Evolutionary conservation across 2,888 invertebrate genomes (phyloP), one percentile per base, ranked within the genome.

Genomic region (Diploptera punctata): DNA sequence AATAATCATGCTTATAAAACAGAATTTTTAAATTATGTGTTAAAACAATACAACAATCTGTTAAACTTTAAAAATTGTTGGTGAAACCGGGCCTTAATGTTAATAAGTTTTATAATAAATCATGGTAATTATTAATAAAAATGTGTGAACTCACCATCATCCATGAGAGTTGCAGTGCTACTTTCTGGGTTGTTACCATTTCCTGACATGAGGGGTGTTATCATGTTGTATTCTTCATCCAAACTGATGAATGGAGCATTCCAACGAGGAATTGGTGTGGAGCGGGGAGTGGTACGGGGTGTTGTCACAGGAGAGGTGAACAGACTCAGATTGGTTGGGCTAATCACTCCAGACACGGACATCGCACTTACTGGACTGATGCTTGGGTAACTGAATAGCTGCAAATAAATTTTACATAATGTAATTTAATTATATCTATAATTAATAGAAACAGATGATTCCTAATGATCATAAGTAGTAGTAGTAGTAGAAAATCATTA

Each of bases 161-260:
- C 93, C 84, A 95, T 90, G 77, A 94, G 86, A 79, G 91, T 88
- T 69, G 91, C 91, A 75, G 92, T 89, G 79, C 89, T 89, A 75
- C 88, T 87, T 77, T 90, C 89, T 47, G 88, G 86, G 77, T 86
- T 87, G 77, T 85, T 82, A 80, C 83, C 74, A 69, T 71, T 87
- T 19, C 87, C 85, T 74, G 87, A 85, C 78, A 89, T 88, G 75
- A 89, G 85, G 75, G 88, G 93, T 68, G 95, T 92, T 86, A 95
- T 95, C 89, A 97, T 94, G 82, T 92, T 95, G 85, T 98, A 97
- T 85, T 98, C 97, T 81, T 97, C 97, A 81, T 98, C 98, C 79
- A 95, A 85, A 69, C 92, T 90, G 77, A 97, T 91, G 86, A 97
- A 96, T 68, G 94, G 91, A 68, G 93, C 89, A 82, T 92, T 95